phyloP scores from a whole-genome alignment of 2,888 invertebrate genomes.

The Orthosia cruda region DNA sequence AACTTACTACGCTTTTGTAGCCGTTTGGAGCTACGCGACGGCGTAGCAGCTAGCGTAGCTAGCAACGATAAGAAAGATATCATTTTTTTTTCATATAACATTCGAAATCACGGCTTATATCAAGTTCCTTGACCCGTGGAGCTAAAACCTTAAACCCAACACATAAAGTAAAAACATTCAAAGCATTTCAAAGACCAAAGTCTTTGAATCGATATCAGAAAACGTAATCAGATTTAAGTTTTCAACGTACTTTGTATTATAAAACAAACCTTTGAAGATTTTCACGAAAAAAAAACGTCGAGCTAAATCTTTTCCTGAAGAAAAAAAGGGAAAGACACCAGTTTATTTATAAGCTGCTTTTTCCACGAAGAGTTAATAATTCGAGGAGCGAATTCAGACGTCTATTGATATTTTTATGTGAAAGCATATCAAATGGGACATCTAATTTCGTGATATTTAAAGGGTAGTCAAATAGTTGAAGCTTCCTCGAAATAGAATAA shows the following conservation, averaged over 20 bases:
- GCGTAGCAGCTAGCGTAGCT: background rate
- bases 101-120: background rate
- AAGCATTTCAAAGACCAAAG: conserved; percentile 1
- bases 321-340: conserved; percentile 5
- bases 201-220: conserved; percentile 19
- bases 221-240: conserved; percentile 40
- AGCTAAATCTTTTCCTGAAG: background rate
- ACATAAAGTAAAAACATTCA: conserved; percentile 7
- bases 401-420: conserved; percentile 8
- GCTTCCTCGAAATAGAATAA: background rate
- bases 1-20: background rate
- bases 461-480: background rate
- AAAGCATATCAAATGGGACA: conserved; percentile 5
- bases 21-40: background rate
- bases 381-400: background rate
- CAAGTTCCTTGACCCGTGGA: background rate
- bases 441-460: background rate
- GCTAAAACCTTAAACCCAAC: background rate
- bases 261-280: conserved; percentile 26
- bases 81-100: background rate
- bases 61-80: no score
- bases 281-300: background rate
- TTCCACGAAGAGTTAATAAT: conserved; percentile 17
- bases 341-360: background rate
- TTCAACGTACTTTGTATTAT: conserved; percentile 11